Percentiles rank a stretch among this genome's conserved stretches.
Conservation (phyloP, 1,140 invertebrate genomes). For the Dreissena rostriformis region DNA sequence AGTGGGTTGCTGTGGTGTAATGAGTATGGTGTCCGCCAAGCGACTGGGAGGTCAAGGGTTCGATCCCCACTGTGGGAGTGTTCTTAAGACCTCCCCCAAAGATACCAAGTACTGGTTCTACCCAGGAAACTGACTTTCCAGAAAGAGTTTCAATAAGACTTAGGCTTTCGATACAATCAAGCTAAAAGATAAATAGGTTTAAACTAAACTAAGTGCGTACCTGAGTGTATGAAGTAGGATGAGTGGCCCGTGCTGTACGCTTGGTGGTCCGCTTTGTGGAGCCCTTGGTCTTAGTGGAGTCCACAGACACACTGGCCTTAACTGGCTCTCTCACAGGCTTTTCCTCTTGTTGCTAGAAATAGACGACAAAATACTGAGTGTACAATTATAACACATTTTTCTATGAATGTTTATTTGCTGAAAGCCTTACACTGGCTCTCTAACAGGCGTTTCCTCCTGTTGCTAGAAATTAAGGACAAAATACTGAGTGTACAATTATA, state of each 20-base stretch:
- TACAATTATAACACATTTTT: not conserved
- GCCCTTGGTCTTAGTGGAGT: conserved; percentile 82
- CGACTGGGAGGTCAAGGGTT: conserved; percentile 14
- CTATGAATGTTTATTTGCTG: not conserved
- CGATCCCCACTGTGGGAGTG: conserved; percentile 29
- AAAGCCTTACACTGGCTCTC: no score
- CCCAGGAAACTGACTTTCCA: no score
- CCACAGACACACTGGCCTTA: conserved; percentile 46
- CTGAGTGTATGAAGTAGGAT: conserved; percentile 72
- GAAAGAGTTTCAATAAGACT: not conserved
- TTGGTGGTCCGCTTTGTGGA: conserved; percentile 84
- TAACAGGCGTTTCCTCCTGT: no score
- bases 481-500: no score
- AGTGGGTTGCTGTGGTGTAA: no score
- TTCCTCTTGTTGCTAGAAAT: conserved; percentile 57
- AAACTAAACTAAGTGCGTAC: no score
- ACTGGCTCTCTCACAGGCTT: conserved; percentile 56
- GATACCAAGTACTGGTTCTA: no score
- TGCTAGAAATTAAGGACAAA: no score
- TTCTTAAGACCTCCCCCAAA: not conserved
- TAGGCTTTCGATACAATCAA: not conserved
- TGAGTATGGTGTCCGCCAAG: not conserved
- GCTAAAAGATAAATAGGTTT: no score
- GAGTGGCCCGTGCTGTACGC: conserved; percentile 82
- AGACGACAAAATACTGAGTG: not conserved